Percentiles rank a stretch among this genome's conserved stretches.
Evolutionary conservation across 2,888 invertebrate species (phyloP).

Genomic region (Calameuta filiformis): DNA sequence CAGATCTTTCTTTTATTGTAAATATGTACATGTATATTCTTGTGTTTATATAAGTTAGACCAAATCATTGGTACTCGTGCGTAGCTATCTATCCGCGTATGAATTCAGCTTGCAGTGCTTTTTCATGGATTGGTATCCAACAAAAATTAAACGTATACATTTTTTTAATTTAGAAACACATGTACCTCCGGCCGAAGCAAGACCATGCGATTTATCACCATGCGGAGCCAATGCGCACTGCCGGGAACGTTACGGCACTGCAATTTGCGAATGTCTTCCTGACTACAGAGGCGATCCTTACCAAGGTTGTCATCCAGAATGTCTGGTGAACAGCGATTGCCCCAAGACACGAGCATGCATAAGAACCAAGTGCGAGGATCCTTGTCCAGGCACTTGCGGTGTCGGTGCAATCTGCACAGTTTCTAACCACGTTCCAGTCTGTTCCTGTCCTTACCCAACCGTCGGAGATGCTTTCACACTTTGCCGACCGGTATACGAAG

Average conservation of each 20-base stretch:
- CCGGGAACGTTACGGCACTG: constrained; percentile 74
- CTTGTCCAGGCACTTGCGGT: constrained; percentile 83
- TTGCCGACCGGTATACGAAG: constrained; percentile 65
- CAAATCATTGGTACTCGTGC: background rate
- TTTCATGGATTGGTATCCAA: background rate
- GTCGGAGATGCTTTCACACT: constrained; percentile 82
- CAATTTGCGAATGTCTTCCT: constrained; percentile 76
- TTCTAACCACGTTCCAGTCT: constrained; percentile 80
- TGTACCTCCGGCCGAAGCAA: constrained; percentile 30
- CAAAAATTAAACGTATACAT: background rate
- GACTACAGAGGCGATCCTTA: constrained; percentile 76
- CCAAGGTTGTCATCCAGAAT: constrained; percentile 76
- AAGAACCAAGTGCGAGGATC: constrained; percentile 76
- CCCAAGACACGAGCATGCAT: constrained; percentile 75
- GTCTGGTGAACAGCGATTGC: constrained; percentile 79
- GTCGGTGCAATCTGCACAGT: constrained; percentile 77
- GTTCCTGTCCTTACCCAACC: constrained; percentile 75
- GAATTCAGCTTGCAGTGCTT: background rate
- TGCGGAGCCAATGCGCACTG: constrained; percentile 78
- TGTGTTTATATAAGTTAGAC: background rate
- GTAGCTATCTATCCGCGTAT: background rate
- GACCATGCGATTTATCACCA: constrained; percentile 73
- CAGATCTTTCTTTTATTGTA: background rate
- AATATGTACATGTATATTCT: background rate
- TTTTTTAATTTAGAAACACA: constrained; percentile 28